A percentile compares a stretch with the other conserved stretches of the same genome.
phyloP scores from a whole-genome alignment of 1,140 invertebrate species.

The Drosophila parvula region DNA sequence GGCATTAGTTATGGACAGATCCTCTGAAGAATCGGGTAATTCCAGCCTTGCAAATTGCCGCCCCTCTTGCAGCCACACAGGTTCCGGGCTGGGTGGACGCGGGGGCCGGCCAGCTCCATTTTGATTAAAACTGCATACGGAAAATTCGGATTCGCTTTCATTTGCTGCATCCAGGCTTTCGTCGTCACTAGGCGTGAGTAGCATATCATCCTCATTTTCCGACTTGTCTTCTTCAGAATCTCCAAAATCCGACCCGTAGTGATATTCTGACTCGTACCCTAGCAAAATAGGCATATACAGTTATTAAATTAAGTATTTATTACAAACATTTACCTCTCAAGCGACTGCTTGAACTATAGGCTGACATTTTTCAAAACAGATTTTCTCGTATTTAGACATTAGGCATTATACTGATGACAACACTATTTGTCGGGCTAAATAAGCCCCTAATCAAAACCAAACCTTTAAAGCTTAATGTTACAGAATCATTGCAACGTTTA shows the following conservation, averaged over 20 bases:
- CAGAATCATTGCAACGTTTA: neutral
- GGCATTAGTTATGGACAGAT: slow-evolving; percentile 92
- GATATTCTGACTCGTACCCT: slow-evolving; percentile 94
- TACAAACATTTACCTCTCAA: slow-evolving; percentile 47
- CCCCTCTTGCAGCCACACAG: slow-evolving; percentile 92
- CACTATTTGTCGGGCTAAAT: neutral
- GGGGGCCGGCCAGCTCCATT: slow-evolving; percentile 84
- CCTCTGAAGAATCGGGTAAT: slow-evolving; percentile 95
- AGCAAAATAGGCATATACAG: slow-evolving; percentile 55
- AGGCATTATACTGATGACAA: neutral
- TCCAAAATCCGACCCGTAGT: slow-evolving; percentile 95
- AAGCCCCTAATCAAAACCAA: neutral
- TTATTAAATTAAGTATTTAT: slow-evolving; percentile 2
- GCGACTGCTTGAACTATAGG: slow-evolving; percentile 18
- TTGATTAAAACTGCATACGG: slow-evolving; percentile 90
- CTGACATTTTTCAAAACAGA: slow-evolving; percentile 35
- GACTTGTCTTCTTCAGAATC: slow-evolving; percentile 92
- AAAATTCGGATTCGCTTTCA: slow-evolving; percentile 93
- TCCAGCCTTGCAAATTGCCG: slow-evolving; percentile 90
- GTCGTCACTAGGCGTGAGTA: slow-evolving; percentile 87
- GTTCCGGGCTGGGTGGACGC: slow-evolving; percentile 92
- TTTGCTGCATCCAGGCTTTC: slow-evolving; percentile 88
- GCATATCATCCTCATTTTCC: slow-evolving; percentile 88
- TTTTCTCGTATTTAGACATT: neutral
- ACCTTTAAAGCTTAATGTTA: neutral